These are phyloP conservation scores for Gymnopithys bicolor DNA, from an alignment of 2,797 vertebrate genomes.

Conservation along the genomic window DNA sequence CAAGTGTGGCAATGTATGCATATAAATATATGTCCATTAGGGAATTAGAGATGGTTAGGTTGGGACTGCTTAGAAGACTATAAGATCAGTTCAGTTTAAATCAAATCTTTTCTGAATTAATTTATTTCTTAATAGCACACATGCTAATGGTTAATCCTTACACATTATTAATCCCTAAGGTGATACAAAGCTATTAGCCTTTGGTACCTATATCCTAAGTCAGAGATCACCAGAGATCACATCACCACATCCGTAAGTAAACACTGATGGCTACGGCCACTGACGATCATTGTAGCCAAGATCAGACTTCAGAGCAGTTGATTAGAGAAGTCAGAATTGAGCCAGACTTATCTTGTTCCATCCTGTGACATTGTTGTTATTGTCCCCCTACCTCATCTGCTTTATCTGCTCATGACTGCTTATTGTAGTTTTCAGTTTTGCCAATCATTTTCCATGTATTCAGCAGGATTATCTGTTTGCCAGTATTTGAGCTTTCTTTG, in stretches of 20 bases:
- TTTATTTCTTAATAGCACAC: background rate
- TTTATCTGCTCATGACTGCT: background rate
- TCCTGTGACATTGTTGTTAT: background rate
- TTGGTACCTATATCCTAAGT: background rate
- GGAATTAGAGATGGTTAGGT: background rate
- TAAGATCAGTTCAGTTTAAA: background rate
- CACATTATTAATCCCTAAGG: background rate
- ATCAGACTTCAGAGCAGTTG: background rate
- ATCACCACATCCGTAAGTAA: background rate
- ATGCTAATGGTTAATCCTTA: background rate
- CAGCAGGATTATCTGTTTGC: background rate
- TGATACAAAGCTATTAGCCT: background rate
- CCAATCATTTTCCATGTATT: background rate
- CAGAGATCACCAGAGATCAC: background rate
- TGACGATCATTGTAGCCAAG: rapidly evolving
- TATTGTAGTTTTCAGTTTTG: background rate
- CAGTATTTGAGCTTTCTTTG: background rate
- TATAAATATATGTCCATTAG: background rate
- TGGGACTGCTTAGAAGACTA: background rate
- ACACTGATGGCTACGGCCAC: background rate
- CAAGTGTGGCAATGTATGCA: background rate
- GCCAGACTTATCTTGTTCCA: background rate
- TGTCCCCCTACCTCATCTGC: background rate
- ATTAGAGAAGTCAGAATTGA: background rate
- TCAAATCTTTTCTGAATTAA: background rate